Evolutionary conservation across 2,888 invertebrate genomes (phyloP).

Genomic region (Palloptera scutellata): DNA sequence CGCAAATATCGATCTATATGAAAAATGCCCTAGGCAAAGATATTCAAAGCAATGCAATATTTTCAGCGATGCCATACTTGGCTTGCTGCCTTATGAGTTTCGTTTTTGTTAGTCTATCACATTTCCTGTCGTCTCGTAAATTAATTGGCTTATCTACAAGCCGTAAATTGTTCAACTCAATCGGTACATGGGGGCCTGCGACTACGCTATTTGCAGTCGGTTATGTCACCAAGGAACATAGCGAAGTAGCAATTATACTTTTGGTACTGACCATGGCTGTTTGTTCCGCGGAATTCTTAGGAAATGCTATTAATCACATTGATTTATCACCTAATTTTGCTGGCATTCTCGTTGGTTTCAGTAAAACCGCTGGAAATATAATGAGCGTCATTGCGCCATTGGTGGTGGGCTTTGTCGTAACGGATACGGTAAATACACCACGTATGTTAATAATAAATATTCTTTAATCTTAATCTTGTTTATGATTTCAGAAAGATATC

Average conservation of each 20-base stretch:
- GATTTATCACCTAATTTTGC: slow-evolving; percentile 86
- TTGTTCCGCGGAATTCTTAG: slow-evolving; percentile 78
- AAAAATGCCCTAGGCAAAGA: slow-evolving; percentile 75
- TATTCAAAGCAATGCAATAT: slow-evolving; percentile 74
- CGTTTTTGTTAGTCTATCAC: slow-evolving; percentile 73
- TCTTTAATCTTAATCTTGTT: background rate
- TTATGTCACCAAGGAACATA: slow-evolving; percentile 61
- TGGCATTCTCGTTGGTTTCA: slow-evolving; percentile 83
- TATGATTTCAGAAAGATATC: background rate
- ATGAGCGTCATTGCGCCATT: slow-evolving; percentile 83
- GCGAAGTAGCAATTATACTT: slow-evolving; percentile 69
- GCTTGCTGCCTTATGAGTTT: slow-evolving; percentile 77
- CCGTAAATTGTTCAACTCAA: slow-evolving; percentile 68
- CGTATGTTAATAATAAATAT: too few species aligned
- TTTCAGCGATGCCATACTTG: slow-evolving; percentile 78
- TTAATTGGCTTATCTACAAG: slow-evolving; percentile 55
- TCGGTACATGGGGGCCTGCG: slow-evolving; percentile 75
- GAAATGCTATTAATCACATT: slow-evolving; percentile 83
- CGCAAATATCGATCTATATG: slow-evolving; percentile 84
- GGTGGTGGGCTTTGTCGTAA: slow-evolving; percentile 74
- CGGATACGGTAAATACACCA: slow-evolving; percentile 69
- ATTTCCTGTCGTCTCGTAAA: slow-evolving; percentile 60
- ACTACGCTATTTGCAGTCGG: slow-evolving; percentile 71
- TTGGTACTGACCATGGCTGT: slow-evolving; percentile 77
- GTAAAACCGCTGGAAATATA: slow-evolving; percentile 78